A percentile compares a stretch with the other conserved stretches of the same genome.
These are phyloP conservation scores for Argyrosomus japonicus DNA, from an alignment of 2,113 vertebrate species.

Conservation along the genomic window DNA sequence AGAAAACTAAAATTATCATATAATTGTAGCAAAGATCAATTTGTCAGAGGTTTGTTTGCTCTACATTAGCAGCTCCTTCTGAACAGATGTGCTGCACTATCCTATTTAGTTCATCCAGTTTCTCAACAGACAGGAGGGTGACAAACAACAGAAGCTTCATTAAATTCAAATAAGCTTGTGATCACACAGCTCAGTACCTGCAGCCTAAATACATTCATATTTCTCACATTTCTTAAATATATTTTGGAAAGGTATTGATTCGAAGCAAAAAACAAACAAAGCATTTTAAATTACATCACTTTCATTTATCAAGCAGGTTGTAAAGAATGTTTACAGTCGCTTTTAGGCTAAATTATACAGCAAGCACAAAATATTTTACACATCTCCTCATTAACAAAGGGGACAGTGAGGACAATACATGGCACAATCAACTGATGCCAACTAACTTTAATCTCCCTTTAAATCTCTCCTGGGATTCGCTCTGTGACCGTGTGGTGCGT, in stretches of 20 bases:
- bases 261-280: neutral
- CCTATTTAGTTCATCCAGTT: slow-evolving; percentile 16
- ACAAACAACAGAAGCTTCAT: slow-evolving; percentile 64
- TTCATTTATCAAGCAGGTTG: slow-evolving; percentile 6
- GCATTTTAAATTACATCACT: slow-evolving; percentile 4
- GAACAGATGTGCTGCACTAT: slow-evolving; percentile 62
- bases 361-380: slow-evolving; percentile 27
- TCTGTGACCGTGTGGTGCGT: slow-evolving; percentile 17
- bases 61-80: slow-evolving; percentile 23
- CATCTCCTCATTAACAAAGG: slow-evolving; percentile 24
- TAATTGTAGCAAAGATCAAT: slow-evolving; percentile 30
- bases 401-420: slow-evolving; percentile 17
- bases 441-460: slow-evolving; percentile 52
- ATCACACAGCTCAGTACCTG: neutral
- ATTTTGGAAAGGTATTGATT: slow-evolving; percentile 13
- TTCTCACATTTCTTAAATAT: slow-evolving; percentile 1
- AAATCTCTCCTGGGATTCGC: slow-evolving; percentile 40
- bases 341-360: slow-evolving; percentile 31
- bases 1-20: slow-evolving; percentile 21
- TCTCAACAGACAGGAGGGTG: slow-evolving; percentile 33
- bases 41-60: slow-evolving; percentile 61
- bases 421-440: slow-evolving; percentile 8
- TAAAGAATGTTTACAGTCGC: neutral
- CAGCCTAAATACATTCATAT: slow-evolving; percentile 28
- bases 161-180: slow-evolving; percentile 46